phyloP scores from a whole-genome alignment of 1,140 invertebrate genomes.

The Ectropis grisescens region DNA sequence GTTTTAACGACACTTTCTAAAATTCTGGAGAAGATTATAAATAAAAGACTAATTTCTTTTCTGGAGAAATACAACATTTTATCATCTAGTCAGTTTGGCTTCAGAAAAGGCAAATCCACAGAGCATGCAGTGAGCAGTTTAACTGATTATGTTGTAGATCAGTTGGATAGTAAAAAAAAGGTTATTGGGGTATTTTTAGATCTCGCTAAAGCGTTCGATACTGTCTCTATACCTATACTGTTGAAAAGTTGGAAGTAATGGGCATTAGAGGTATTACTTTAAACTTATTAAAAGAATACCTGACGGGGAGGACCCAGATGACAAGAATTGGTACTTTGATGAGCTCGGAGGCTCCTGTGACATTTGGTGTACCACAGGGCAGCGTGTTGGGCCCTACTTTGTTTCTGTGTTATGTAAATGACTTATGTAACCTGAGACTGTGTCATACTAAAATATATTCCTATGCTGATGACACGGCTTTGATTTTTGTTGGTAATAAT shows the following conservation, averaged over 20 bases:
- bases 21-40: background rate
- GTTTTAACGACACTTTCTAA: background rate
- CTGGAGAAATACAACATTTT: background rate
- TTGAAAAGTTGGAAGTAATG: background rate
- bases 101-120: background rate
- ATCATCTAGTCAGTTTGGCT: background rate
- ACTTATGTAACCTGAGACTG: background rate
- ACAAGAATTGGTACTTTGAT: background rate
- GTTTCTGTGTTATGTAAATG: background rate
- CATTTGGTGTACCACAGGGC: background rate
- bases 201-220: background rate
- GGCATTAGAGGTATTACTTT: background rate
- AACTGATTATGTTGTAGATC: background rate
- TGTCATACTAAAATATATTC: background rate
- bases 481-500: background rate
- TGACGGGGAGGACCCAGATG: background rate
- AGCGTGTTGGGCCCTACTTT: background rate
- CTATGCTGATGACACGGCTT: background rate
- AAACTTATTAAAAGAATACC: background rate
- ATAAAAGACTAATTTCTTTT: background rate
- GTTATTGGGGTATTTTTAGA: background rate
- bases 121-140: background rate
- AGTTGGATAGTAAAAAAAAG: background rate
- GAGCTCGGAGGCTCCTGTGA: background rate
- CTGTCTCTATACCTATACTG: background rate